These are phyloP conservation scores for Poeciliopsis prolifica DNA, from an alignment of 2,113 vertebrate species.

Conservation along the genomic window DNA sequence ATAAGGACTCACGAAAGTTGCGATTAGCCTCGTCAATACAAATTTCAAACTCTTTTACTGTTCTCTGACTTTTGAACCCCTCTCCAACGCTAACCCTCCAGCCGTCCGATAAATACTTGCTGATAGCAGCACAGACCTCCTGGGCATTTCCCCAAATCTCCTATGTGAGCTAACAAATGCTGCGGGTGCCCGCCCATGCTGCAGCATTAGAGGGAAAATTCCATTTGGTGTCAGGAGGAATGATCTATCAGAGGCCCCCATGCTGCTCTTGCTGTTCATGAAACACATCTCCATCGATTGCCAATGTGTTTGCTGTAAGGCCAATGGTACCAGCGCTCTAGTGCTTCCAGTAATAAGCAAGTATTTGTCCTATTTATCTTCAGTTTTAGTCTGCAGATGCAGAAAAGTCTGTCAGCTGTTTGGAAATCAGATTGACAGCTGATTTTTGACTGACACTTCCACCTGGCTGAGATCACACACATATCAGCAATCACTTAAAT, in stretches of 20 bases:
- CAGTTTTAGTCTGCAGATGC: conserved; percentile 22
- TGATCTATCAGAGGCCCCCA: conserved; percentile 41
- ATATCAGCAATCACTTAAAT: conserved; percentile 16
- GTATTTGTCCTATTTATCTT: conserved; percentile 39
- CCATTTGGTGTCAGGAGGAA: conserved; percentile 59
- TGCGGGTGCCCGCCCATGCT: conserved; percentile 45
- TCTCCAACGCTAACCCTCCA: too few species aligned
- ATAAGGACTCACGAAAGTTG: too few species aligned
- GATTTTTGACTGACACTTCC: background rate
- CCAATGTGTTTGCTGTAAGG: conserved; percentile 59
- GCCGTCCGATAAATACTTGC: conserved; percentile 1
- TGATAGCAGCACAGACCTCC: background rate
- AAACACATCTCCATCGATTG: conserved; percentile 62
- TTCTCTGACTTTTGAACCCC: background rate
- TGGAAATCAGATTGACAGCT: conserved; percentile 6
- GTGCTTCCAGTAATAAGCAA: conserved; percentile 57
- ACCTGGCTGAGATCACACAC: background rate
- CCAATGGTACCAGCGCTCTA: conserved; percentile 46
- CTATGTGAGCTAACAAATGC: conserved; percentile 21
- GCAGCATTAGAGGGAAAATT: conserved; percentile 61
- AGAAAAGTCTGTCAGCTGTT: conserved; percentile 26
- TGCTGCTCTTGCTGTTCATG: conserved; percentile 51
- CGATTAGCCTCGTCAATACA: conserved; percentile 6
- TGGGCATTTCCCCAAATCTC: conserved; percentile 33
- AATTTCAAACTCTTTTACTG: conserved; percentile 17